phyloP scores from a whole-genome alignment of 2,888 invertebrate genomes.

The Dynastes tityus region DNA sequence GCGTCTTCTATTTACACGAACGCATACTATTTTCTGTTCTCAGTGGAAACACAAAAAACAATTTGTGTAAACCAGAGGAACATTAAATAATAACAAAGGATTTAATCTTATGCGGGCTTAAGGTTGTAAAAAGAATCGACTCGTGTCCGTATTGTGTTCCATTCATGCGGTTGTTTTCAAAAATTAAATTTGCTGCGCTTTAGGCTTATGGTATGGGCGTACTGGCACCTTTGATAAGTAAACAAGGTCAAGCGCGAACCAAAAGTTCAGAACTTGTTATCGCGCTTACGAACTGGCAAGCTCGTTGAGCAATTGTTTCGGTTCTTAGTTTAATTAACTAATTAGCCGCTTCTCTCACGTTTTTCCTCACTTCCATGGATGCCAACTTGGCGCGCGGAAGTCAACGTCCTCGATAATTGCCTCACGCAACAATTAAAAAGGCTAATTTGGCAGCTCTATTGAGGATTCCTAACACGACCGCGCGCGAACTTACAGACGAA shows the following conservation, averaged over 20 bases:
- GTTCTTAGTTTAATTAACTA: slow-evolving; percentile 43
- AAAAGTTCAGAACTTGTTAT: slow-evolving; percentile 14
- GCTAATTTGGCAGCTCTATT: slow-evolving; percentile 39
- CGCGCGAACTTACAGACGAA: not conserved
- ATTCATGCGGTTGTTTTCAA: not conserved
- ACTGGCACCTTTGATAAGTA: not conserved
- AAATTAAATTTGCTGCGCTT: not conserved
- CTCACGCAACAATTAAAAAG: slow-evolving; percentile 39
- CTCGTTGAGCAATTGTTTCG: slow-evolving; percentile 47
- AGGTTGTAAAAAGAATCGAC: not conserved
- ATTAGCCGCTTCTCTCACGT: slow-evolving; percentile 47
- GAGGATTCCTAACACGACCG: slow-evolving; percentile 25
- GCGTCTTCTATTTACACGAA: not conserved
- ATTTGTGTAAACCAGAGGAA: not conserved
- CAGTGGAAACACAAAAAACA: not conserved
- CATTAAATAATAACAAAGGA: not conserved
- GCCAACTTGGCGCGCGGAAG: slow-evolving; percentile 39
- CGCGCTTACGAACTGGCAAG: slow-evolving; percentile 19
- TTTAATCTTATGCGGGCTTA: not conserved
- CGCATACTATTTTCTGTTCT: not conserved
- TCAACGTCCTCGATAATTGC: slow-evolving; percentile 40
- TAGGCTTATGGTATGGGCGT: not conserved
- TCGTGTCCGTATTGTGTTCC: not conserved
- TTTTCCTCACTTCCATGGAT: slow-evolving; percentile 45
- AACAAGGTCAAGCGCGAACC: not conserved